Conservation (phyloP, 2,113 vertebrate species). For the Tragelaphus strepsiceros region DNA sequence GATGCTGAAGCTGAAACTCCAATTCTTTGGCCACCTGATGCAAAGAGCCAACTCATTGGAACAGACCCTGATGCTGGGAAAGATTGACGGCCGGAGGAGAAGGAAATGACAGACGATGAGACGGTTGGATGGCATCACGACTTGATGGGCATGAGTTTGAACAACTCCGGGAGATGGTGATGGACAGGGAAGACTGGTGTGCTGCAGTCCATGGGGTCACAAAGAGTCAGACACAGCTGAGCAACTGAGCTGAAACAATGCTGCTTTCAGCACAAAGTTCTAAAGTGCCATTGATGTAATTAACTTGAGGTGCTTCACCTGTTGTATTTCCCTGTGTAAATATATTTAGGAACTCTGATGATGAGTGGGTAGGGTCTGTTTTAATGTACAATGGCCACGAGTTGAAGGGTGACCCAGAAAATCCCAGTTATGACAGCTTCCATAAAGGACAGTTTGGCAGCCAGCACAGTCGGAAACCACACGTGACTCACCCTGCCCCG, state of each 20-base stretch:
- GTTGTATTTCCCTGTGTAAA: background rate
- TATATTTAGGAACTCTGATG: fast-evolving
- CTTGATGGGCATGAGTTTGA: fast-evolving
- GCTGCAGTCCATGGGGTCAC: background rate
- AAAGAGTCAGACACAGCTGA: background rate
- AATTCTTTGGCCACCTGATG: background rate
- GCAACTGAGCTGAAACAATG: background rate
- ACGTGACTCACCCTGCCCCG: fast-evolving
- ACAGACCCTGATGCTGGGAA: background rate
- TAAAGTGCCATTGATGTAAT: too few species aligned
- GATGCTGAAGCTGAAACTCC: background rate
- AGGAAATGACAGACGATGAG: background rate
- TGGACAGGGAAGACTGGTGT: fast-evolving
- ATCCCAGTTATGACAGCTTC: background rate
- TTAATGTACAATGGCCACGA: fast-evolving
- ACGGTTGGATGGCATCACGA: background rate
- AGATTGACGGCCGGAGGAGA: background rate
- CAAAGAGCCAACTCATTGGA: background rate
- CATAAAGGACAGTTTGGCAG: background rate
- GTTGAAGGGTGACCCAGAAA: background rate
- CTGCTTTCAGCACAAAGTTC: too few species aligned
- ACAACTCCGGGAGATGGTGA: fast-evolving
- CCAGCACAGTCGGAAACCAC: background rate
- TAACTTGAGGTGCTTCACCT: background rate
- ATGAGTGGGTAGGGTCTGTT: fast-evolving